Evolutionary conservation across 2,113 vertebrate species (phyloP).

Genomic region (Fulmarus glacialis): DNA sequence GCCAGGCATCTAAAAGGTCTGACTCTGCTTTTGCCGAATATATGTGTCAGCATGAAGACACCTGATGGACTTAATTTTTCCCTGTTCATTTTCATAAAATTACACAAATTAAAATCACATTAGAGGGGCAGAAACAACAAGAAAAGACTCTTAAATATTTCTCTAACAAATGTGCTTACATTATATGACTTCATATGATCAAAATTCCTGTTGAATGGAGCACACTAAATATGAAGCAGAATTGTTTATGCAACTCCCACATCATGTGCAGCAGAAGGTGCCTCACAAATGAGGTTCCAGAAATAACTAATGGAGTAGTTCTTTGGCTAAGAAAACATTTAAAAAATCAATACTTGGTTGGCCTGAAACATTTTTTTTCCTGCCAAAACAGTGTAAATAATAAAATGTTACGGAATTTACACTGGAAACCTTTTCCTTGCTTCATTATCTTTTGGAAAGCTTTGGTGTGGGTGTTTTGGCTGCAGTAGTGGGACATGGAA

Average conservation of each 20-base stretch:
- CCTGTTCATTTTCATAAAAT: not conserved
- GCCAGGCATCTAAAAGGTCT: not conserved
- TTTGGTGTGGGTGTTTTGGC: not conserved
- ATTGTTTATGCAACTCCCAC: not conserved
- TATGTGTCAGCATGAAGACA: not conserved
- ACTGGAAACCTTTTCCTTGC: not conserved
- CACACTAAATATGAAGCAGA: not conserved
- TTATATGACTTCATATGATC: not conserved
- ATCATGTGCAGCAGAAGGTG: not conserved
- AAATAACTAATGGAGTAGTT: not conserved
- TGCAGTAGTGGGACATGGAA: not conserved
- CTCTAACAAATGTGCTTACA: not conserved
- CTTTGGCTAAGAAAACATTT: not conserved
- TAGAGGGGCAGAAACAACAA: not conserved
- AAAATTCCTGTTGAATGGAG: not conserved
- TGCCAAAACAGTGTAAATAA: not conserved
- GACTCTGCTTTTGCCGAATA: not conserved
- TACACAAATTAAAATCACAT: not conserved
- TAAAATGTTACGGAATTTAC: not conserved
- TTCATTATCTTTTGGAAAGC: not conserved
- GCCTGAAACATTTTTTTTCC: not conserved
- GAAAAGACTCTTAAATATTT: not conserved
- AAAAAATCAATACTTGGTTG: not conserved
- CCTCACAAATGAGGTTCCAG: not conserved
- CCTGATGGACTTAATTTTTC: not conserved